Evolutionary conservation across 2,113 vertebrate genomes (phyloP), one percentile per base, ranked within the genome.

Genomic region (Nibea albiflora): DNA sequence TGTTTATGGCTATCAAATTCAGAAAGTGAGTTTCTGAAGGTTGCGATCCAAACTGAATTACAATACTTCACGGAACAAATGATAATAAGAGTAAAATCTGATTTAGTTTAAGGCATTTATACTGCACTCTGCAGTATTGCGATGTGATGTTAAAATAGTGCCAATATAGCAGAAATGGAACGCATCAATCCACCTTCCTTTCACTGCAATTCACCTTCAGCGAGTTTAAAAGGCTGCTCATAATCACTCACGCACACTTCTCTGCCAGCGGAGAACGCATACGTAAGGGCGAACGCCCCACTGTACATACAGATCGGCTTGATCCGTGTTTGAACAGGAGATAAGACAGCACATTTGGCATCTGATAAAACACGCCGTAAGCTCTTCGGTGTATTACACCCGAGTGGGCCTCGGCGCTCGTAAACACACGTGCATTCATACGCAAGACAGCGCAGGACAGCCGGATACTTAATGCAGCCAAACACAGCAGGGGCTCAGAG

Each of bases 291-390:
- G 57, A 65, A 57, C 54, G 53, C 22, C 66, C 1, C 19, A 20
- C 54, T 54, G 31, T 26, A 42, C 42, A 66, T 70, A 54, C 44
- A 73, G 50, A 79, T 79, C 79, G 14, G 42, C 65, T 81, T 64
- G 63, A 81, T 81, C 68, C 52, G 3, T 50, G 74, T 85, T 73
- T 75, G 35, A 73, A 61, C 60, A 71, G 28, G 74, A 81, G 71
- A 76, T 70, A 88, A 62, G 80, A 73, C 64, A 28, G 56, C 42
- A 53, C 58, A 78, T 78, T 78, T 85, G 86, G 75, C 76, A 80
- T 88, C 76, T 47, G 76, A 85, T 85, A 73, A 80, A 85, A 69
- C 66, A 76, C 74, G 61, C 1, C 54, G 72, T 76, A 64, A 82
- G 80, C 83, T 73, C 66, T 72, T 80, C 35, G 68, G 69, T 81